A percentile compares a stretch with the other conserved stretches of the same genome.
Evolutionary conservation across 2,113 vertebrate species (phyloP).

Genomic region (Ceyx melanurus): DNA sequence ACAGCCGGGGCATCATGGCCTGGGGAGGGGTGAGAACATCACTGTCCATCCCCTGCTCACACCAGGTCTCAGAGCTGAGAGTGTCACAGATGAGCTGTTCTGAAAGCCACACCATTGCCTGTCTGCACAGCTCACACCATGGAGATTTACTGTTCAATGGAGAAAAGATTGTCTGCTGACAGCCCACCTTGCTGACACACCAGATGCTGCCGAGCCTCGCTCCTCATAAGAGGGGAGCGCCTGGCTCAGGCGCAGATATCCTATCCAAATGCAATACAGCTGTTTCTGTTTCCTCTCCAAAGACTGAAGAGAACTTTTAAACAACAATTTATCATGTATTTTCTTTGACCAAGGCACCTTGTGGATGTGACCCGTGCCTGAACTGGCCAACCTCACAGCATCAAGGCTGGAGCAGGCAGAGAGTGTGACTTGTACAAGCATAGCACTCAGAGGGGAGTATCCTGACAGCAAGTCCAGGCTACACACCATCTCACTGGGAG

Average conservation of each 20-base stretch:
- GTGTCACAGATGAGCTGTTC: rapidly evolving
- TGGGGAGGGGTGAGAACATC: background rate
- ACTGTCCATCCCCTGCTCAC: background rate
- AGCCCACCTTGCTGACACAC: background rate
- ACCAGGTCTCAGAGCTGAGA: rapidly evolving
- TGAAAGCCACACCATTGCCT: background rate
- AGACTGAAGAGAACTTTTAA: background rate
- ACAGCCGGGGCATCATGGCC: rapidly evolving
- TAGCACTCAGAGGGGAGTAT: background rate
- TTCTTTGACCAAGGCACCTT: background rate
- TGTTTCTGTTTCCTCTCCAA: constrained; percentile 38
- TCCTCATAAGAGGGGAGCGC: background rate
- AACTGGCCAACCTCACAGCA: background rate
- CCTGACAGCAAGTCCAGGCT: background rate
- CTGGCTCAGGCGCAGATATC: background rate
- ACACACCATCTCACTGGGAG: background rate
- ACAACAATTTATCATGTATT: background rate
- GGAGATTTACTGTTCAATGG: background rate
- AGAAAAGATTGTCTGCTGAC: background rate
- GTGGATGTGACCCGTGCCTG: background rate
- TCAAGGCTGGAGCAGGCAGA: background rate
- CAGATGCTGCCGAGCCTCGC: rapidly evolving
- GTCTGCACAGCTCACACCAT: rapidly evolving
- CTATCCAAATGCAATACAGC: constrained; percentile 34
- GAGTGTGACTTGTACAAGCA: background rate